Percentiles rank a stretch among this genome's conserved stretches.
These are phyloP conservation scores for Agriopis marginaria DNA, from an alignment of 2,888 invertebrate species.

Conservation along the genomic window DNA sequence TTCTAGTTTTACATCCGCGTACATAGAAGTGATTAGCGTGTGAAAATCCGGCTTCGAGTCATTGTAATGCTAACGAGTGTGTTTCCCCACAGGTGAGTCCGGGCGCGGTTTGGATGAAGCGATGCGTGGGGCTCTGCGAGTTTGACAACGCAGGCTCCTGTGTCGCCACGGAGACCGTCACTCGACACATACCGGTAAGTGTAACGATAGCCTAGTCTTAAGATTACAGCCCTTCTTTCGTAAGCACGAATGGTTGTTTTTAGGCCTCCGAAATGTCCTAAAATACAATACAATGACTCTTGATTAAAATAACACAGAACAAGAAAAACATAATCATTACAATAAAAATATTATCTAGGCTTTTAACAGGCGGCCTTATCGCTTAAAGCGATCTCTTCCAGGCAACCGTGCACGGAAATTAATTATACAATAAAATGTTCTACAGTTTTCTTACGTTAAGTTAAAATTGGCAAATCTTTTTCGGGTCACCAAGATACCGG, in stretches of 20 bases:
- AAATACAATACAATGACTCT: too few relatives aligned
- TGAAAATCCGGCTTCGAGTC: slow-evolving; percentile 65
- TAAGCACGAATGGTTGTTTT: not conserved
- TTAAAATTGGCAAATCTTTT: too few relatives aligned
- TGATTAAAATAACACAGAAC: too few relatives aligned
- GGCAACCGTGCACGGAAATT: too few relatives aligned
- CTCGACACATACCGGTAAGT: slow-evolving; percentile 74
- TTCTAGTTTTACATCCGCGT: slow-evolving; percentile 54
- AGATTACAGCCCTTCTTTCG: not conserved
- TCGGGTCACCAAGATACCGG: too few relatives aligned
- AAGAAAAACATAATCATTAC: too few relatives aligned
- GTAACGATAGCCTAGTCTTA: not conserved
- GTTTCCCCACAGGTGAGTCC: slow-evolving; percentile 70
- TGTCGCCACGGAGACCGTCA: slow-evolving; percentile 62
- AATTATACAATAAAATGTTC: too few relatives aligned
- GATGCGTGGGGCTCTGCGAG: slow-evolving; percentile 78
- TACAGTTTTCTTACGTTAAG: too few relatives aligned
- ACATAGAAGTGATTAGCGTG: slow-evolving; percentile 59
- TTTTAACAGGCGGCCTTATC: too few relatives aligned
- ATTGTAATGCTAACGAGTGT: slow-evolving; percentile 52
- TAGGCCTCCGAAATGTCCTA: not conserved
- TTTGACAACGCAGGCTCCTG: slow-evolving; percentile 69
- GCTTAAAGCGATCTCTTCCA: too few relatives aligned
- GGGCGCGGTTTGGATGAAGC: slow-evolving; percentile 78
- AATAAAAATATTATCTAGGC: too few relatives aligned